Evolutionary conservation across 2,888 invertebrate genomes (phyloP), one percentile per base, ranked within the genome.

Genomic region (Oscheius sp.): DNA sequence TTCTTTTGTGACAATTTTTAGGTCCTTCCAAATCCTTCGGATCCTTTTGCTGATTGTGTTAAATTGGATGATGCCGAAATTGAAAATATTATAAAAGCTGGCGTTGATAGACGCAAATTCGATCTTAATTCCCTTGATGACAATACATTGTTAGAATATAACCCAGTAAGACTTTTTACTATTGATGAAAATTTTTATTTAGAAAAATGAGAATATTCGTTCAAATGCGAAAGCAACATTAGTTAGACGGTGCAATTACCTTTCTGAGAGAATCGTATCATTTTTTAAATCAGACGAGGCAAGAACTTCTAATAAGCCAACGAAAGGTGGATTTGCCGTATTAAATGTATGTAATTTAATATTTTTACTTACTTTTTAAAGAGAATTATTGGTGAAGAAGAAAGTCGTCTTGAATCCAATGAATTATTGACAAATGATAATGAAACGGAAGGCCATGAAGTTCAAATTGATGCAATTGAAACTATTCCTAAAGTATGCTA

Each of bases 21-120:
- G 70, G 80, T 80, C 14, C 69, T 80, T 32, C 78, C 80, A 9
- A 79, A 82, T 56, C 81, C 92, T 85, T 94, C 96, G 89, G 97
- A 98, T 87, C 90, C 97, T 69, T 98, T 98, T 87, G 93, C 94
- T 24, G 97, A 97, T 88, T 98, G 97, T 90, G 94, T 95, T 74
- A 94, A 94, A 89, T 90, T 92, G 83, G 98, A 98, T 87, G 97
- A 97, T 85, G 91, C 92, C n/a, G 80, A 75, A 51, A 78, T 78
- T 62, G 64, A 64, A 8, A 77, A 71, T 22, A 59, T 80, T 36
- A 44, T 73, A 9, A 50, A 36, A 0, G 72, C 71, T 3, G 77
- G 72, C 9, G 63, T 78, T 32, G 54, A 71, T 45, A 70, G 80
- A 51, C 74, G 73, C 30, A 54, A 77, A 44, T 75, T 80, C 56